These are phyloP conservation scores for Lipophrys pholis DNA, from an alignment of 2,113 vertebrate species.

Conservation along the genomic window DNA sequence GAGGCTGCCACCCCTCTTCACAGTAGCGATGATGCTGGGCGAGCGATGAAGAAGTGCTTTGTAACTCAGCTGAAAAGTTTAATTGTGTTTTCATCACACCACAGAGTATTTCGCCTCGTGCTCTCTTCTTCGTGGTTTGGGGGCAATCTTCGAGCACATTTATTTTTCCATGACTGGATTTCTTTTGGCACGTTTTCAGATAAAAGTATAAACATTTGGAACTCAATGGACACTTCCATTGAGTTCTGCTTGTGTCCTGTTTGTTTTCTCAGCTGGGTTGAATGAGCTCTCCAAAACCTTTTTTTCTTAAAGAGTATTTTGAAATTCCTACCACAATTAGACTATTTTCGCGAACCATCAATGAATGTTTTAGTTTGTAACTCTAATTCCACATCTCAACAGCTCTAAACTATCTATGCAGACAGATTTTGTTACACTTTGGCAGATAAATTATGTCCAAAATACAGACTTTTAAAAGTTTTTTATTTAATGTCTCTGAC, in stretches of 20 bases:
- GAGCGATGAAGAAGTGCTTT: slow-evolving; percentile 38
- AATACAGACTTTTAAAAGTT: too few species aligned
- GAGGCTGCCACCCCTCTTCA: slow-evolving; percentile 44
- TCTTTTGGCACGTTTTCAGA: neutral
- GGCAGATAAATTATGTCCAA: too few species aligned
- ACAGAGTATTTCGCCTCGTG: slow-evolving; percentile 27
- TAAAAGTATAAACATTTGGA: neutral
- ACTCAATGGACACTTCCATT: too few species aligned
- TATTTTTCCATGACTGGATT: slow-evolving; percentile 15
- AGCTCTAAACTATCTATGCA: too few species aligned
- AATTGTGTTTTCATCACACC: slow-evolving; percentile 40
- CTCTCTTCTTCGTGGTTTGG: slow-evolving; percentile 9
- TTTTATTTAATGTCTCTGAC: too few species aligned
- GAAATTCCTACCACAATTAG: neutral
- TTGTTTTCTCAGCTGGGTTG: neutral
- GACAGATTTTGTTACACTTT: too few species aligned
- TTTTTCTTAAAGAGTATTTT: neutral
- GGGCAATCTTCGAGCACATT: slow-evolving; percentile 1
- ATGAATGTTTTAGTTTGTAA: too few species aligned
- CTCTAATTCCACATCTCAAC: too few species aligned
- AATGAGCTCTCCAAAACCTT: slow-evolving; percentile 23
- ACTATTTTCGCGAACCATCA: neutral
- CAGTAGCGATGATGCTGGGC: slow-evolving; percentile 40
- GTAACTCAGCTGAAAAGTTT: slow-evolving; percentile 38
- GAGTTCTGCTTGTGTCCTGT: neutral